A percentile compares a stretch with the other conserved stretches of the same genome.
Conservation (phyloP, 2,113 vertebrate species). For the Oostethus manadensis region DNA sequence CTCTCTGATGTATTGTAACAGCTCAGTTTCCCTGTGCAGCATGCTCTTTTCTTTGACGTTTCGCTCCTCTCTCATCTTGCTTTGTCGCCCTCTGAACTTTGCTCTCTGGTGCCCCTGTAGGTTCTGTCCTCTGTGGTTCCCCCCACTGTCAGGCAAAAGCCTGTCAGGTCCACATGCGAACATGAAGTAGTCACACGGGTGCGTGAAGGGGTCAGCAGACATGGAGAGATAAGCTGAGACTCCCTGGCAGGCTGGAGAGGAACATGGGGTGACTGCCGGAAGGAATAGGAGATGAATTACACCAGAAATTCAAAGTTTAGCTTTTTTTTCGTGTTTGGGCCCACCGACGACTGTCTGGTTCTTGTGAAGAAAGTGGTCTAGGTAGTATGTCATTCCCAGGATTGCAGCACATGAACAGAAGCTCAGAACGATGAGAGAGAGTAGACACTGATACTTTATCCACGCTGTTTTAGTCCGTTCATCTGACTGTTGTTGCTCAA, state of each 20-base stretch:
- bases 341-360: conserved; percentile 20
- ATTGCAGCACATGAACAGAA: conserved; percentile 33
- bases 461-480: conserved; percentile 29
- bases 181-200: conserved; percentile 74
- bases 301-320: not conserved
- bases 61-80: conserved; percentile 14
- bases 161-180: conserved; percentile 63
- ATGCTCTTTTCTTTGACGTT: conserved; percentile 20
- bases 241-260: conserved; percentile 58
- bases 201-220: conserved; percentile 68
- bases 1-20: conserved; percentile 55
- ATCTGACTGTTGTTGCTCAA: conserved; percentile 14
- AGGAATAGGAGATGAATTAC: conserved; percentile 20
- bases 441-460: conserved; percentile 23
- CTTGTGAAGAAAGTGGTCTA: conserved; percentile 9
- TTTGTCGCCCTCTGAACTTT: conserved; percentile 1
- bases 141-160: conserved; percentile 12
- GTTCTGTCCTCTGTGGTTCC: conserved; percentile 34
- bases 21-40: conserved; percentile 49
- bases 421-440: conserved; percentile 35
- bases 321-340: conserved; percentile 2
- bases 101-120: conserved; percentile 14
- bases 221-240: conserved; percentile 56
- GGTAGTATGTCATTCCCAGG: conserved; percentile 45
- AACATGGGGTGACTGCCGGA: conserved; percentile 54